Percentiles rank a stretch among this genome's conserved stretches.
Evolutionary conservation across 1,140 invertebrate genomes (phyloP).

Genomic region (Nymphalis io): DNA sequence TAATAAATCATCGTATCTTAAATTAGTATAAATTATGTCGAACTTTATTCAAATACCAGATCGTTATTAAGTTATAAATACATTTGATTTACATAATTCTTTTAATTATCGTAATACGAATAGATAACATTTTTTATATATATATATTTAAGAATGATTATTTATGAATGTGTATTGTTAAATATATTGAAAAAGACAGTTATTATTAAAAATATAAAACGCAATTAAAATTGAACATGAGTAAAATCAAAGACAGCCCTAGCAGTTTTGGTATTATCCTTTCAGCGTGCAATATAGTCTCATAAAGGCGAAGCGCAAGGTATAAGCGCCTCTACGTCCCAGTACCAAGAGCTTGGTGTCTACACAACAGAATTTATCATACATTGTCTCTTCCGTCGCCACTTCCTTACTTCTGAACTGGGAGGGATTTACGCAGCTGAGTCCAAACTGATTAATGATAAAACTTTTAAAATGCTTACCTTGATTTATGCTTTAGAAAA

Average conservation of each 20-base stretch:
- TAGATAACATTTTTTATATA: not conserved
- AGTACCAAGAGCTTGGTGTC: slow-evolving; percentile 3
- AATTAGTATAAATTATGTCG: not conserved
- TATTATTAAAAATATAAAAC: no score
- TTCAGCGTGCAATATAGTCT: slow-evolving; percentile 13
- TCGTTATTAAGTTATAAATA: not conserved
- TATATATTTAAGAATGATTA: no score
- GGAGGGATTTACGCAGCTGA: slow-evolving; percentile 58
- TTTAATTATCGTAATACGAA: not conserved
- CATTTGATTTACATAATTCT: not conserved
- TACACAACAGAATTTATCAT: slow-evolving; percentile 23
- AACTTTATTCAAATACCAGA: not conserved
- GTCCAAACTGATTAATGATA: slow-evolving; percentile 61
- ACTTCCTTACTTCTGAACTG: slow-evolving; percentile 50
- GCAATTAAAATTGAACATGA: not conserved
- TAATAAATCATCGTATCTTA: not conserved
- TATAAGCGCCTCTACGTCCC: slow-evolving; percentile 18
- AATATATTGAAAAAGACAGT: no score
- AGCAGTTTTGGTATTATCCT: slow-evolving; percentile 25
- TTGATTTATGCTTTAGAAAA: slow-evolving; percentile 50
- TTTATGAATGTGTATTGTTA: no score
- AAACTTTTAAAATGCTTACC: slow-evolving; percentile 55
- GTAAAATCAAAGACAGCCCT: slow-evolving; percentile 19
- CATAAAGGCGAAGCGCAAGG: slow-evolving; percentile 6
- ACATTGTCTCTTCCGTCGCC: slow-evolving; percentile 46